A percentile compares a stretch with the other conserved stretches of the same genome.
Evolutionary conservation across 1,140 invertebrate species (phyloP).

Genomic region (Eriocheir sinensis): DNA sequence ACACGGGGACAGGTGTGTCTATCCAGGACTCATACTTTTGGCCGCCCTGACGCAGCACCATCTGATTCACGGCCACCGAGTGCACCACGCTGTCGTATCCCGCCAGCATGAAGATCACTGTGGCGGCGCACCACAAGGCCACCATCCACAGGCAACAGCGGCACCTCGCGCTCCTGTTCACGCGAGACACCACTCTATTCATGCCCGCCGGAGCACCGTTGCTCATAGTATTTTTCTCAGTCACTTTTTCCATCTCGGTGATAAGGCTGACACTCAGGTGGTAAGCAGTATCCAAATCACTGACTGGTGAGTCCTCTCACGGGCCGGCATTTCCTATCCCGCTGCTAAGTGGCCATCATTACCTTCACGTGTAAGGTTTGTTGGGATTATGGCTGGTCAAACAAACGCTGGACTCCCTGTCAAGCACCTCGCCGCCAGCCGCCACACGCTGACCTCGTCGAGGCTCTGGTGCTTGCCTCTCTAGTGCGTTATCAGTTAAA

Average conservation of each 20-base stretch:
- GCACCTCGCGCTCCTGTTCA: slow-evolving; percentile 76
- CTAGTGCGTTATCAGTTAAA: not conserved
- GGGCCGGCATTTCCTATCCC: not conserved
- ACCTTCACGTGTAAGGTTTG: not conserved
- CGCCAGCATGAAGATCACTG: slow-evolving; percentile 77
- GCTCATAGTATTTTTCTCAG: slow-evolving; percentile 47
- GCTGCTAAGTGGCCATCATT: not conserved
- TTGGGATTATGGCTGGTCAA: not conserved
- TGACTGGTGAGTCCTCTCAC: not conserved
- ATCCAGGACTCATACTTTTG: slow-evolving; percentile 78
- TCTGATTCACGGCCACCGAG: slow-evolving; percentile 75
- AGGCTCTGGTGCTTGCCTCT: too few species aligned
- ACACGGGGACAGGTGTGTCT: slow-evolving; percentile 82
- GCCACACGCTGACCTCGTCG: not conserved
- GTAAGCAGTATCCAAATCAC: slow-evolving; percentile 16
- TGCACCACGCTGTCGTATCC: slow-evolving; percentile 77
- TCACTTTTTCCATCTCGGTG: slow-evolving; percentile 51
- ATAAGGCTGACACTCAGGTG: not conserved
- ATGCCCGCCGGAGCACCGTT: slow-evolving; percentile 60
- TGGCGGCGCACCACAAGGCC: slow-evolving; percentile 76
- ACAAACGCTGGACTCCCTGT: not conserved
- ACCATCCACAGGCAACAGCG: slow-evolving; percentile 77
- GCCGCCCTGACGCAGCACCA: slow-evolving; percentile 73
- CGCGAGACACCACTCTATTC: slow-evolving; percentile 65
- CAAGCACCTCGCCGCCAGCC: not conserved